phyloP scores from a whole-genome alignment of 2,888 invertebrate species.

The Horisme vitalbata region DNA sequence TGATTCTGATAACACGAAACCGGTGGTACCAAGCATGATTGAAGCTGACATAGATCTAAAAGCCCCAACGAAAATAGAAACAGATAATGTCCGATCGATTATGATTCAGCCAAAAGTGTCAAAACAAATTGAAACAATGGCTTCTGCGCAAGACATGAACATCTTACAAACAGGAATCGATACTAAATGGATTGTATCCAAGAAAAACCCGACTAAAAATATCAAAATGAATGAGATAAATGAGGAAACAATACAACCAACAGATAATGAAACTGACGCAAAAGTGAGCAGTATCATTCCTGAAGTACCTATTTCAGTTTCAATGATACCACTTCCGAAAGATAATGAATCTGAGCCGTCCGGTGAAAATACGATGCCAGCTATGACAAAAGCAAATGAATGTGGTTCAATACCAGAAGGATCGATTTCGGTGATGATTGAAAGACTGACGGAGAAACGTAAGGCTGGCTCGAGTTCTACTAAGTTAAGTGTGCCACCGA shows the following conservation, averaged over 20 bases:
- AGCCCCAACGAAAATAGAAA: neutral
- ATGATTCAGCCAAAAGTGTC: neutral
- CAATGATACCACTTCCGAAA: slow-evolving; percentile 15
- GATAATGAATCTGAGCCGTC: neutral
- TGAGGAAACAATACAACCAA: neutral
- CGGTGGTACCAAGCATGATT: no score
- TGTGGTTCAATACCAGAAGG: neutral
- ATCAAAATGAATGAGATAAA: neutral
- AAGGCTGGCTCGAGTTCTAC: slow-evolving; percentile 4
- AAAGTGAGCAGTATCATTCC: neutral
- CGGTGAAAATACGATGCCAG: neutral
- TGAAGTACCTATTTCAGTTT: slow-evolving; percentile 5
- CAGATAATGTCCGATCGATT: neutral
- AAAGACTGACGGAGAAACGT: slow-evolving; percentile 9
- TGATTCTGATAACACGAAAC: no score
- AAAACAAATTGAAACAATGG: neutral
- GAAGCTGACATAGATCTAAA: no score
- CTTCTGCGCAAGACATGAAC: neutral
- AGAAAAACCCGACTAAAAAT: neutral
- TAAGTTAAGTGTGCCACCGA: slow-evolving; percentile 8
- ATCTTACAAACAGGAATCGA: neutral
- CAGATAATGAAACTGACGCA: neutral
- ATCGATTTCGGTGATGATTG: neutral
- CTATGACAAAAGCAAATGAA: neutral
- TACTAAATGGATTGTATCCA: slow-evolving; percentile 2